Evolutionary conservation across 1,140 invertebrate species (phyloP).

Genomic region (Euura lappo): DNA sequence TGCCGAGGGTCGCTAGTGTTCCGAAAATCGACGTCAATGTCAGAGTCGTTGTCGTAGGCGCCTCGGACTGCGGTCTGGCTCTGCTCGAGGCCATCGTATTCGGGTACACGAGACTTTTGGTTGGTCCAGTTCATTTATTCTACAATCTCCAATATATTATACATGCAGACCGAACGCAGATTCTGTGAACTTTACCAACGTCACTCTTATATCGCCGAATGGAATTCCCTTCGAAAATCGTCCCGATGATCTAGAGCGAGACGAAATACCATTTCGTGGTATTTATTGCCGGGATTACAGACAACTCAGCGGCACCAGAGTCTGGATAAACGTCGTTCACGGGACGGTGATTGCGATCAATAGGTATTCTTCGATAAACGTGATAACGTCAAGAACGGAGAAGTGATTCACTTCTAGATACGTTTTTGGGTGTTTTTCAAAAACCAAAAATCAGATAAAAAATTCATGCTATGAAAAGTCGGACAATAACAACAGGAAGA

Average conservation of each 20-base stretch:
- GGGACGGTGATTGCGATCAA: constrained; percentile 62
- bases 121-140: too few relatives aligned
- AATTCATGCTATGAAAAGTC: constrained; percentile 11
- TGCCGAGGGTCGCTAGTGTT: constrained; percentile 51
- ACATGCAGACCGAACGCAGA: constrained; percentile 22
- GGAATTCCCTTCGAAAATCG: constrained; percentile 65
- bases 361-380: constrained; percentile 50
- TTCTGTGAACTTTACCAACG: constrained; percentile 62
- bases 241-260: constrained; percentile 48
- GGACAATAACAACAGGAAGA: too few relatives aligned
- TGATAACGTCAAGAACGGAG: too few relatives aligned
- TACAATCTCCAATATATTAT: too few relatives aligned
- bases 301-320: constrained; percentile 56
- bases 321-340: constrained; percentile 63
- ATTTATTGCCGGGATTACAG: constrained; percentile 61
- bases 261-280: constrained; percentile 59
- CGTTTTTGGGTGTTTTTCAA: too few relatives aligned
- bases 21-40: constrained; percentile 62
- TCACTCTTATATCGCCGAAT: constrained; percentile 70
- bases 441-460: not conserved
- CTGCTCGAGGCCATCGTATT: constrained; percentile 72
- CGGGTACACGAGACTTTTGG: constrained; percentile 54
- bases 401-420: not conserved
- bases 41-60: constrained; percentile 76
- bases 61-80: constrained; percentile 71